These are phyloP conservation scores for Epiblema foenella DNA, from an alignment of 2,888 invertebrate species.

Conservation along the genomic window DNA sequence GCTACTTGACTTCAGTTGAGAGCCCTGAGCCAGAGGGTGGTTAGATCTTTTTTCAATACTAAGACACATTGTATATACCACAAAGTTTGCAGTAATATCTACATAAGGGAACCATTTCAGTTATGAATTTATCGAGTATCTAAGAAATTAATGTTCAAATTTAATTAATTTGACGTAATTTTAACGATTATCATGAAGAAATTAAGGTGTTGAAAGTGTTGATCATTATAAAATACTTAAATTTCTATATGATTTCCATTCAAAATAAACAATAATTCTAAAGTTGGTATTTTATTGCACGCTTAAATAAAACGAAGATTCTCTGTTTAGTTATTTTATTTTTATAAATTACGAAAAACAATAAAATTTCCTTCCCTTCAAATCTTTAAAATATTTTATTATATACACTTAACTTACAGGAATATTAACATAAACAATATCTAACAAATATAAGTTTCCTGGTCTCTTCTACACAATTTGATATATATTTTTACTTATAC, in stretches of 20 bases:
- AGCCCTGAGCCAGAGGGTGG: no score
- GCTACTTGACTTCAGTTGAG: no score
- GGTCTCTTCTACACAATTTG: slow-evolving; percentile 34
- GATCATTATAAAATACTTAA: background rate
- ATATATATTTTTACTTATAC: slow-evolving; percentile 37
- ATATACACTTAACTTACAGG: slow-evolving; percentile 75
- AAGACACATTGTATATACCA: no score
- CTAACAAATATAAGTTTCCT: slow-evolving; percentile 47
- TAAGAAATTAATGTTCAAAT: background rate
- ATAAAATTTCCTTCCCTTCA: slow-evolving; percentile 64
- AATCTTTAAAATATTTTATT: slow-evolving; percentile 58
- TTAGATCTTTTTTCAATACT: no score
- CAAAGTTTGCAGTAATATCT: no score
- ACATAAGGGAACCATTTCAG: no score
- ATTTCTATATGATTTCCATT: slow-evolving; percentile 17
- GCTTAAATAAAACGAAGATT: background rate
- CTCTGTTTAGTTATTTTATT: slow-evolving; percentile 60
- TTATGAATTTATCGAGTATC: slow-evolving; percentile 2
- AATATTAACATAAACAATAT: slow-evolving; percentile 65
- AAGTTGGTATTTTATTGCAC: slow-evolving; percentile 1
- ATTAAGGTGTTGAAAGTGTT: background rate
- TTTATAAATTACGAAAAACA: slow-evolving; percentile 73
- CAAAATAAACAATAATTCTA: slow-evolving; percentile 12
- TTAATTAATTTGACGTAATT: background rate
- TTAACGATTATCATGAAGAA: background rate